Evolutionary conservation across 2,113 vertebrate genomes (phyloP).

Genomic region (Cochlearius cochlearius): DNA sequence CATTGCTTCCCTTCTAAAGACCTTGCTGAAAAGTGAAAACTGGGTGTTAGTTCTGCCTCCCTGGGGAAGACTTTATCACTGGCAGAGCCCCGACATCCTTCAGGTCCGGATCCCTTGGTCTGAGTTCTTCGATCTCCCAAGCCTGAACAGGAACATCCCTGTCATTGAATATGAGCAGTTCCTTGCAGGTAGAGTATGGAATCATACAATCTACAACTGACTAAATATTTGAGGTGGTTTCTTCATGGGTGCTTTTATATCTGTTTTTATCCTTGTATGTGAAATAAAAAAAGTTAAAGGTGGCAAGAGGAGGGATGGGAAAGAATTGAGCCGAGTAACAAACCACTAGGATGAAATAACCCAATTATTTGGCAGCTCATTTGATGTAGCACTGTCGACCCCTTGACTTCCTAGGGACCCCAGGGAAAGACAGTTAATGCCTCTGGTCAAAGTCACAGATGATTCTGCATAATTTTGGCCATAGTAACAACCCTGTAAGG

Average conservation of each 20-base stretch:
- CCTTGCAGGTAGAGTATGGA: slow-evolving; percentile 81
- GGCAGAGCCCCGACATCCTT: slow-evolving; percentile 90
- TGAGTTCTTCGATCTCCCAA: slow-evolving; percentile 89
- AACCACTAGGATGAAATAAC: neutral
- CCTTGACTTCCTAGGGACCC: accelerated
- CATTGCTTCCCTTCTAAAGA: slow-evolving; percentile 89
- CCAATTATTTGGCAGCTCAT: neutral
- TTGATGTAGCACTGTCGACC: neutral
- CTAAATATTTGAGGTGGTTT: neutral
- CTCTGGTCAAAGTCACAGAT: neutral
- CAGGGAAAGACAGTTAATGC: neutral
- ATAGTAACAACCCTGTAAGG: neutral
- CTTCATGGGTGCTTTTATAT: neutral
- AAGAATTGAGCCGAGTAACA: neutral
- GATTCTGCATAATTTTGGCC: neutral
- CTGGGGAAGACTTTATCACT: slow-evolving; percentile 95
- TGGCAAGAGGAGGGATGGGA: neutral
- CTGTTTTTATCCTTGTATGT: neutral
- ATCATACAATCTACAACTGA: neutral
- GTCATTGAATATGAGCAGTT: slow-evolving; percentile 95
- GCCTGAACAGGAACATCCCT: slow-evolving; percentile 87
- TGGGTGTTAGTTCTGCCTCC: slow-evolving; percentile 97
- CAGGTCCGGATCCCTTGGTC: slow-evolving; percentile 91
- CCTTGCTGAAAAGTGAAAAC: slow-evolving; percentile 80
- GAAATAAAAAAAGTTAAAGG: neutral